A percentile compares a stretch with the other conserved stretches of the same genome.
Conservation (phyloP, 2,797 vertebrate species). For the Podarcis siculus region DNA sequence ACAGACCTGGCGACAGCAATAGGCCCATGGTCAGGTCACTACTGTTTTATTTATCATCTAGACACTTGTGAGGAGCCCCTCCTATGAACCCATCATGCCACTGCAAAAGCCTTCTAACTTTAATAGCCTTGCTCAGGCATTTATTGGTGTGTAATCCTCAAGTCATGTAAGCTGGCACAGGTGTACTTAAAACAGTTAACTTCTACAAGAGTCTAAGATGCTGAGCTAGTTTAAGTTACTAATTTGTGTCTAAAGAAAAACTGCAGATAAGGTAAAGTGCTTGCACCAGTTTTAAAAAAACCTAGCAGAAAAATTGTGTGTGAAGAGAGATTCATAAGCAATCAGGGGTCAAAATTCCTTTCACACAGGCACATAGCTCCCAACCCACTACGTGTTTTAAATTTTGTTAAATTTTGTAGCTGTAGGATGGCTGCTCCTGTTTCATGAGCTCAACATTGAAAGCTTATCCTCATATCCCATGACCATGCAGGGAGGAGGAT, state of each 20-base stretch:
- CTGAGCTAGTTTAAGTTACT: neutral
- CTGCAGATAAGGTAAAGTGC: conserved; percentile 9
- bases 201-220: neutral
- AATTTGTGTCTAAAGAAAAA: neutral
- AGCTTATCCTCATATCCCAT: neutral
- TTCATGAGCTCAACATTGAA: neutral
- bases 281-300: conserved; percentile 22
- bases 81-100: neutral
- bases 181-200: neutral
- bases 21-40: conserved; percentile 32
- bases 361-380: conserved; percentile 32
- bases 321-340: conserved; percentile 30
- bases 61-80: neutral
- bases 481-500: neutral
- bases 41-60: conserved; percentile 39
- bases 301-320: conserved; percentile 50
- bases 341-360: conserved; percentile 51
- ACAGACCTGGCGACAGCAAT: conserved; percentile 23
- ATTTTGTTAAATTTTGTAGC: neutral
- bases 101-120: conserved; percentile 39
- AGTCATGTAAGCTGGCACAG: conserved; percentile 22
- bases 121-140: conserved; percentile 37
- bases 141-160: conserved; percentile 11
- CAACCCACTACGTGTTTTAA: conserved; percentile 35
- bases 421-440: neutral